Evolutionary conservation across 1,140 invertebrate species (phyloP), one percentile per base, ranked within the genome.

Genomic region (Procambarus virginalis): DNA sequence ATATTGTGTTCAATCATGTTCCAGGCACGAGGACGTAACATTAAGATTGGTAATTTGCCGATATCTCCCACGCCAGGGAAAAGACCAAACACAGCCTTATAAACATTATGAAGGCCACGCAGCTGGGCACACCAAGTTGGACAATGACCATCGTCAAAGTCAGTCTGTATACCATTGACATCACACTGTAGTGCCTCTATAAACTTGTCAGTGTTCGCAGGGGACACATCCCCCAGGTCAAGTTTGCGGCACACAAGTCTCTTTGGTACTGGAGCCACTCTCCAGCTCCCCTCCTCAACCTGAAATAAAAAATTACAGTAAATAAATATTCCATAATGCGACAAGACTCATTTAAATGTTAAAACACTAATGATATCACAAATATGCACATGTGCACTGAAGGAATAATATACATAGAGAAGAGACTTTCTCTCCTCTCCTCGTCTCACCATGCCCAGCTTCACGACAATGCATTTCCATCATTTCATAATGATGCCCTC

Each of bases 1-100:
- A 96, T 94, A 93, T 96, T 96, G 93, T 96, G 95, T 93, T 97
- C 96, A 70, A 95, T 94, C 94, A 97, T 96, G 93, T 97, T 96
- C 96, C 96, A 97, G 34, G 96, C 96, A 92, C 96, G 93, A 2
- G 96, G 96, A 91, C 96, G 94, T 12, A 97, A 92, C 95, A 96
- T 96, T 22, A 97, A 92, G 34, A 96, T 93, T 76, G 96, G 95
- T 68, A 94, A 94, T 60, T 95, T 93, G 34, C 93, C 93, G 17
- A 96, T 94, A 77, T 93, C 93, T 3, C 95, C 95, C 12, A 95
- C 94, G 14, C 75, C 88, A 75, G 93, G 93, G 14, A 96, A 94
- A 90, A 94, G 94, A 75, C 94, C 95, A 83, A 94, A 94, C 12
- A 96, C 95, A 14, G 94, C 95, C 91, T 94, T 93, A 86, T 94